Evolutionary conservation across 1,140 invertebrate species (phyloP).

Genomic region (Ridgeia piscesae): DNA sequence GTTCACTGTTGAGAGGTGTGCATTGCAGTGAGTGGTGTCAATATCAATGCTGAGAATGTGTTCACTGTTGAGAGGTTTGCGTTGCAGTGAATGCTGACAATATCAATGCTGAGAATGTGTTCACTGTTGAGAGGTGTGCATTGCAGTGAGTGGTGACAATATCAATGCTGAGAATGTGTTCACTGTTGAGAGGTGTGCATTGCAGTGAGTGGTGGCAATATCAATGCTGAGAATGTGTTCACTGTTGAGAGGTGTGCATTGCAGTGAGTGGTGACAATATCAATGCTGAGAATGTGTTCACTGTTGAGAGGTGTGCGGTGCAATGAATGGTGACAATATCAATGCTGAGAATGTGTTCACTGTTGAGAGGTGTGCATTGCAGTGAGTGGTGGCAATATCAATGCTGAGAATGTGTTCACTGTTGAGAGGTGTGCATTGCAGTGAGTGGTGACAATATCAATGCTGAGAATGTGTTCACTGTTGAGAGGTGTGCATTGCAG

Average conservation of each 20-base stretch:
- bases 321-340: background rate
- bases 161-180: background rate
- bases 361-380: background rate
- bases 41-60: constrained; percentile 32
- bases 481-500: background rate
- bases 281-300: background rate
- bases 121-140: background rate
- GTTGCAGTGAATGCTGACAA: background rate
- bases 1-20: too few species aligned
- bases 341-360: background rate
- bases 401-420: background rate
- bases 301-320: background rate
- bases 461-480: background rate
- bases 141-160: background rate
- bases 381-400: background rate
- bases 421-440: background rate
- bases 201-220: too few species aligned
- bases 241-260: background rate
- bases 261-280: constrained; percentile 3
- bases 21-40: background rate
- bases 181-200: too few species aligned
- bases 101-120: background rate
- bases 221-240: too few species aligned
- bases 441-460: too few species aligned
- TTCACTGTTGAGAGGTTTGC: constrained; percentile 24